These are phyloP conservation scores for Nephila pilipes DNA, from an alignment of 1,140 invertebrate species.

Conservation along the genomic window DNA sequence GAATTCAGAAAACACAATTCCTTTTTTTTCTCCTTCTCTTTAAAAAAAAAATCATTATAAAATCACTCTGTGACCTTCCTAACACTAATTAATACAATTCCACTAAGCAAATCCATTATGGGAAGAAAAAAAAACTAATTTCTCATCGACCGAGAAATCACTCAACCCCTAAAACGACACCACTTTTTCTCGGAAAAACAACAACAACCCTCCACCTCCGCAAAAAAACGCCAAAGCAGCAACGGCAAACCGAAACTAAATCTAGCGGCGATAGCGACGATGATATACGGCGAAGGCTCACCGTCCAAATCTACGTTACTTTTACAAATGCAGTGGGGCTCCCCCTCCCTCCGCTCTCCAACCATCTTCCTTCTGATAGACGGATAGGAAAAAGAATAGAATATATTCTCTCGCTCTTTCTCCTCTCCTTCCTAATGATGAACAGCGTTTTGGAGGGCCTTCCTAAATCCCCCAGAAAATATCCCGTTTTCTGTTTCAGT, in stretches of 20 bases:
- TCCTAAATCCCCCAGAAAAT: conserved; percentile 44
- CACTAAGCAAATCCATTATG: too few relatives aligned
- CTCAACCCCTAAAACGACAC: not conserved
- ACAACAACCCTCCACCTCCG: not conserved
- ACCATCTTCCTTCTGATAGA: conserved; percentile 38
- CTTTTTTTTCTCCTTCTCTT: too few relatives aligned
- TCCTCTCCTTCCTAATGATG: conserved; percentile 66
- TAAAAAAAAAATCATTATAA: too few relatives aligned
- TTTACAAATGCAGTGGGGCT: conserved; percentile 62
- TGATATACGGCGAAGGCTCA: conserved; percentile 66
- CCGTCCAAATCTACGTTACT: conserved; percentile 69
- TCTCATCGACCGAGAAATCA: not conserved
- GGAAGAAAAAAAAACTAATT: too few relatives aligned
- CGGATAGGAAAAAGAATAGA: conserved; percentile 15
- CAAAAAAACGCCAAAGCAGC: not conserved
- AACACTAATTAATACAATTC: too few relatives aligned
- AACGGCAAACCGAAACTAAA: conserved; percentile 59
- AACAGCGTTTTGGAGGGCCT: conserved; percentile 63
- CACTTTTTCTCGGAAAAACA: not conserved
- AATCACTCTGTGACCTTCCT: too few relatives aligned
- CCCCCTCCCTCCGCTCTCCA: not conserved
- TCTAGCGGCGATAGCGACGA: conserved; percentile 64
- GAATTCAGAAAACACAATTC: too few relatives aligned
- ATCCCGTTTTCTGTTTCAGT: not conserved
- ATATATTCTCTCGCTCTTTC: conserved; percentile 7